Base-by-base conservation (phyloP, 2,888 invertebrate species). In the Rhagonycha fulva region DNA sequence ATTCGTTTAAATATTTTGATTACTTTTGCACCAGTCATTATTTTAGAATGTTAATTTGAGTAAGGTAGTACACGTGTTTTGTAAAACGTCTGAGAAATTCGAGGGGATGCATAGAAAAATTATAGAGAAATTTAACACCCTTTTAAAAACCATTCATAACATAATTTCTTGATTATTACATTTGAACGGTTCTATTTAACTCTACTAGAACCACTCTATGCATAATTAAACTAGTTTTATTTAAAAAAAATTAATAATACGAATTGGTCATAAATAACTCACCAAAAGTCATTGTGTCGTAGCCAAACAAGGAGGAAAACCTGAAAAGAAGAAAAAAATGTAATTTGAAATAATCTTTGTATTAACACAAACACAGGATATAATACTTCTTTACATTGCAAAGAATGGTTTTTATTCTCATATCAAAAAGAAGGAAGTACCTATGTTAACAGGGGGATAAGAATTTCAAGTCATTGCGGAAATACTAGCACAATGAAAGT, bases 81-180 rank as follows among this genome's bases (percentile, higher is more conserved):
- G 30, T 26, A n/a, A 19, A 26, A 62, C 32, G 60, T 67, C 61
- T 70, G 70, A 28, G 72, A 72, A 76, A 68, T 62, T 67, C 23
- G 14, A 14, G 14, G 11, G 24, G 68, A 71, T 9, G 67, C 62
- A 74, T 28, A n/a, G 62, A 14, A 14, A 72, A 76, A 76, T 74
- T 70, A 76, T 68, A 74, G 76, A n/a, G 76, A 67, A 76, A 76
- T 74, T 70, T 70, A 70, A 76, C 23, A 74, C 76, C 68, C 66
- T 66, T 61, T 30, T 68, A 62, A 76, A 68, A 67, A 28, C 32
- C 26, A 73, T 63, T 72, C 75, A 68, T 70, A 69, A 28, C 60
- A 28, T 11, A 61, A 24, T 71, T 62, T 10, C 66, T 62, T 62
- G 66, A 75, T 75, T 71, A 72, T 72, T 72, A 71, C 66, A 71